Conservation (phyloP, 2,888 invertebrate genomes). For the Luperina nickerlii region DNA sequence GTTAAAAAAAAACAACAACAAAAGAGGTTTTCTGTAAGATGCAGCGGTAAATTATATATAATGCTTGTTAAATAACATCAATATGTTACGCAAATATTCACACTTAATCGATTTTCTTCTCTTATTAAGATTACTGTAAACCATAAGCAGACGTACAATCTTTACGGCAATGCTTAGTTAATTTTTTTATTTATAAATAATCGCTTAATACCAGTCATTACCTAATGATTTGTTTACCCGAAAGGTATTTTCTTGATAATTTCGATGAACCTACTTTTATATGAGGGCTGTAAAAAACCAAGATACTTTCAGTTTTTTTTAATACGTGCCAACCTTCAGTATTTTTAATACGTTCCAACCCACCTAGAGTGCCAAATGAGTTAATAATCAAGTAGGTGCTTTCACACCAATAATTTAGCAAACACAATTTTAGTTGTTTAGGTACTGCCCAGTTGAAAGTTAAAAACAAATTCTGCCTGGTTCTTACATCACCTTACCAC, state of each 20-base stretch:
- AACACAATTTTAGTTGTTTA: neutral
- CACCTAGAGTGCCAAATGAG: neutral
- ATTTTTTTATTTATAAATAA: neutral
- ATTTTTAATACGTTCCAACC: too few relatives aligned
- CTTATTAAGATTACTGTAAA: constrained; percentile 43
- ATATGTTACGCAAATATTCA: constrained; percentile 47
- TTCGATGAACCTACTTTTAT: neutral
- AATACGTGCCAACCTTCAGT: too few relatives aligned
- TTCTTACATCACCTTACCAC: constrained; percentile 20
- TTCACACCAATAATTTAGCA: neutral
- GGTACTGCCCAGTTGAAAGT: neutral
- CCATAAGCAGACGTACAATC: constrained; percentile 1
- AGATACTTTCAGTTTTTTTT: neutral
- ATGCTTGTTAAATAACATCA: constrained; percentile 36
- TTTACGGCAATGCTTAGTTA: neutral
- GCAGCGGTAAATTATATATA: constrained; percentile 41
- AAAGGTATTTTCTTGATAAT: too few relatives aligned
- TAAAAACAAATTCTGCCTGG: constrained; percentile 1
- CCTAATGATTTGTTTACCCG: neutral
- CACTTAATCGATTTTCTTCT: constrained; percentile 40
- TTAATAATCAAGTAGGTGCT: neutral
- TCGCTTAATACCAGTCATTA: neutral
- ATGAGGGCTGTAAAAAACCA: too few relatives aligned
- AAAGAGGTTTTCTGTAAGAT: constrained; percentile 14
- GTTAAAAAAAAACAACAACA: neutral